Base-by-base conservation (phyloP, 2,797 vertebrate genomes). In the Spea hammondii region DNA sequence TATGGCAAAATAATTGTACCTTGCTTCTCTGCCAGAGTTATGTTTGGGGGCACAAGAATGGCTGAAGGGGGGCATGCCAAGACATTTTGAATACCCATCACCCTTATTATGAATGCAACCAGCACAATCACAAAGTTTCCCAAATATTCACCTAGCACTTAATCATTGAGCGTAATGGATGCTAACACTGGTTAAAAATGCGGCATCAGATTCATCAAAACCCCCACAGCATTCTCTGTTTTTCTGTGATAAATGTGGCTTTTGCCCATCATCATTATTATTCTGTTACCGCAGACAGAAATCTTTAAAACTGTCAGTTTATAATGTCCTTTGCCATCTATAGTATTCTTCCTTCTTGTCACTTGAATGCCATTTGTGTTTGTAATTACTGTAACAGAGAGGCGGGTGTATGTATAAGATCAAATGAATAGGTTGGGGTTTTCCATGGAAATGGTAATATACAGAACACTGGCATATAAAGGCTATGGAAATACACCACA, bases 21-120 rank as follows among this genome's bases (percentile, higher is more conserved):
- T 32, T 32, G 32, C 32, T 17, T 17, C 17, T 17, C 17, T 17
- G 17, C 17, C 17, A 17, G 17, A 17, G 17, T 1, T 17, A 17
- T 17, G n/a, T n/a, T n/a, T n/a, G n/a, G 32, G 2, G 32, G 32
- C 3, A 2, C 32, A 32, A 32, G 3, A 32, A 32, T 32, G 32
- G 32, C 32, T 32, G 32, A 32, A 32, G 32, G 32, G 32, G 32
- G 32, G 2, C 32, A 32, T 32, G 2, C 32, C 32, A 32, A 32
- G 60, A 55, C 64, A 53, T 74, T 50, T 59, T 77, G 46, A 17
- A 66, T 70, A 44, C 65, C 65, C 74, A 64, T 51, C 12, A n/a
- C 70, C 50, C 45, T 82, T 65, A 82, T 74, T 70, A 82, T 73
- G 64, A 74, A 65, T 77, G 53, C 65, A 70, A 55, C 45, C 64